Evolutionary conservation across 1,140 invertebrate genomes (phyloP), one percentile per base, ranked within the genome.

Genomic region (Trichonephila clavata): DNA sequence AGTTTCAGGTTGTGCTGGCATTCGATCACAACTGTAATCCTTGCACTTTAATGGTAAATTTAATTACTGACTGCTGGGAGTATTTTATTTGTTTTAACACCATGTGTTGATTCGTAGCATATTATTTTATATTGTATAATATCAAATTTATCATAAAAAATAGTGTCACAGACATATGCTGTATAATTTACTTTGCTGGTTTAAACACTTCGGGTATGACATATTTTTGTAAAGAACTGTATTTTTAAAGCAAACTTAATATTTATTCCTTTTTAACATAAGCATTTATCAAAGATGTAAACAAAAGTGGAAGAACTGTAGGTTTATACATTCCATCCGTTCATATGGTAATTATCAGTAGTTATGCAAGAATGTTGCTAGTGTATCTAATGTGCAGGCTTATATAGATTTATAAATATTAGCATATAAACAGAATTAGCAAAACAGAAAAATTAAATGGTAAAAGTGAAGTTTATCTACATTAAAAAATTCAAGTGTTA

Each of bases 211-310:
- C 24, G 32, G 86, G 61, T 43, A 50, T 88, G 61, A 88, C 32
- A 88, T 88, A 88, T 88, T 88, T 88, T 88, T 88, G 86, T 88
- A 88, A 43, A 39, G 63, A 88, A 83, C 43, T 83, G 71, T 77
- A 88, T 88, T 88, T 88, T 88, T 88, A 65, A 88, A 65, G 68
- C 32, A 68, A 50, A 65, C 24, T 27, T 65, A 87, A 68, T 87
- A 87, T 88, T 68, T 68, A 88, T 88, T 88, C 57, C 61, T 88
- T 88, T 88, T 88, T 68, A 88, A 65, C 14, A 39, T 21, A 60
- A 50, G 61, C 32, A 88, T 88, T 43, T 65, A 88, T 68, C 39
- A 27, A 88, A 65, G 59, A 50, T 88, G 21, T 88, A 57, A 32
- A 59, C 24, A 43, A 57, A 14, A 87, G 14, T 63, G 24, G 81